Evolutionary conservation across 2,113 vertebrate genomes (phyloP), one percentile per base, ranked within the genome.

Genomic region (Polypterus senegalus): DNA sequence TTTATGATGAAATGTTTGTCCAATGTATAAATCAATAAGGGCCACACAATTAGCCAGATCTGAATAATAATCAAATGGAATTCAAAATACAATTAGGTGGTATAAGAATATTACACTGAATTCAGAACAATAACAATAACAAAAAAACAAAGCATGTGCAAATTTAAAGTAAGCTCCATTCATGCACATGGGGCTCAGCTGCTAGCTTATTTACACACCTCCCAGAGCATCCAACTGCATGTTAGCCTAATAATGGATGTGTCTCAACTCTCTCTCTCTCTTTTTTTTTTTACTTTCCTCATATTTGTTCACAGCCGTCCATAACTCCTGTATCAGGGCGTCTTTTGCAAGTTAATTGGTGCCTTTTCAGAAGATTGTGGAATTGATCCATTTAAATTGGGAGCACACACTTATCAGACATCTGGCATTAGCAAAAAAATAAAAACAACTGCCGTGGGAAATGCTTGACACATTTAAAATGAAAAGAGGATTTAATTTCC

Each of bases 401-500:
- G 51, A 52, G 10, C 10, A 10, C 51, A 27, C 27, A 27, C 10
- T 52, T 52, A 10, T 52, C 51, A 52, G 51, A 52, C 51, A 52
- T 52, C 51, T 52, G 51, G 51, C 7, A 52, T 52, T 52, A 52
- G 51, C 10, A 52, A 52, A 55, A 4, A 52, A 52, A 52, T 52
- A 52, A 4, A 3, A 52, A 10, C 51, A 52, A 52, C 10, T 7
- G 3, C 54, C 3, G 6, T 56, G 54, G 54, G 4, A 27, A 56
- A 56, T 27, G 54, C 54, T 56, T 27, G 54, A 4, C 54, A 56
- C 54, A 56, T 56, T 56, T 56, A 56, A 56, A 56, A 56, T 56
- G 54, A 56, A 56, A 6, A 11, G 54, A 56, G 54, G 3, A 27
- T 56, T 56, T 56, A 56, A 27, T 56, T 9, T 56, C 54, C 54